Percentiles rank a stretch among this genome's conserved stretches.
phyloP scores from a whole-genome alignment of 2,888 invertebrate species.

The Oxystoma pomonae region DNA sequence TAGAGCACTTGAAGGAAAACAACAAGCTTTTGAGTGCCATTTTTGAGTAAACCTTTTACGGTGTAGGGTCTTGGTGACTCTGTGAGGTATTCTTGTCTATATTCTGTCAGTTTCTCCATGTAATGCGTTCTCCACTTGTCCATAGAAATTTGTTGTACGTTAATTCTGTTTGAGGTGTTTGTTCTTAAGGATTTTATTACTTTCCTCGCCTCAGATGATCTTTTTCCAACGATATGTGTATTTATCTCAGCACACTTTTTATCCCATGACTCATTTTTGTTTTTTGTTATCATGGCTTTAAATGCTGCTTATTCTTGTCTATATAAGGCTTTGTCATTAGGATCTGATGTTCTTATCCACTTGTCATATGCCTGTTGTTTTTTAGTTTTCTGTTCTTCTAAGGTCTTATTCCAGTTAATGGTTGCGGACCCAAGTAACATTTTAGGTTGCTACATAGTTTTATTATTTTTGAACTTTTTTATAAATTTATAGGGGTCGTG shows the following conservation, averaged over 20 bases:
- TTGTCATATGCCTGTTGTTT: background rate
- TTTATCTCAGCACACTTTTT: slow-evolving; percentile 4
- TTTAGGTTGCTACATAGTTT: too few relatives aligned
- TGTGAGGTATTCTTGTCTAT: background rate
- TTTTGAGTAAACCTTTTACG: background rate
- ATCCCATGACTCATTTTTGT: slow-evolving; percentile 8
- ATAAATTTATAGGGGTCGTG: too few relatives aligned
- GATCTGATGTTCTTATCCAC: background rate
- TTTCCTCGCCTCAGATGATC: slow-evolving; percentile 5
- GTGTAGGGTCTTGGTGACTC: background rate
- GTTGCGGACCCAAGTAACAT: too few relatives aligned
- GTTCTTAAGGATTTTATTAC: background rate
- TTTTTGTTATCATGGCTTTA: slow-evolving; percentile 2
- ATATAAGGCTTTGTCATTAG: background rate
- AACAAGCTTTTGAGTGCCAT: background rate
- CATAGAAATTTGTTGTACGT: background rate
- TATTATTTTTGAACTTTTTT: too few relatives aligned
- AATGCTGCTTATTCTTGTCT: background rate
- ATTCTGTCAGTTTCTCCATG: background rate
- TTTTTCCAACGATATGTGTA: slow-evolving; percentile 2
- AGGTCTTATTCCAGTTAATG: background rate
- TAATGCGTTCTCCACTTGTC: slow-evolving; percentile 2
- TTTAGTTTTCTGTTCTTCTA: background rate
- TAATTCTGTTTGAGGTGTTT: background rate
- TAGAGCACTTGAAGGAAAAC: background rate